Percentiles rank a stretch among this genome's conserved stretches.
Conservation (phyloP, 2,113 vertebrate species). For the Ceuthmochares aereus region DNA sequence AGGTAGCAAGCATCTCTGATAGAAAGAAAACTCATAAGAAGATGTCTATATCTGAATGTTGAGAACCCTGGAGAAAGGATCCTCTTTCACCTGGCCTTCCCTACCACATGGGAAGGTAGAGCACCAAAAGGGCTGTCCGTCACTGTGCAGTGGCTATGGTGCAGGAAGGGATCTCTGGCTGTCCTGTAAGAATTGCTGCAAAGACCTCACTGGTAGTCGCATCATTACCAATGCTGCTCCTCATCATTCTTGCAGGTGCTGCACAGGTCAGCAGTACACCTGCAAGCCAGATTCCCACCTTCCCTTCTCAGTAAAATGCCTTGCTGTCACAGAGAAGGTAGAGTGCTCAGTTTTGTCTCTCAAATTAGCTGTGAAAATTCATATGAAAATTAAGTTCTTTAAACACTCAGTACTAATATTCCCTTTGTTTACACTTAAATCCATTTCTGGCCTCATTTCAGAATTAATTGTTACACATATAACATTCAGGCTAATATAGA, state of each 20-base stretch:
- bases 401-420: not conserved
- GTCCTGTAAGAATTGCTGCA: not conserved
- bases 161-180: not conserved
- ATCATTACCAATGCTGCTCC: not conserved
- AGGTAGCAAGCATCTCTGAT: not conserved
- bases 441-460: not conserved
- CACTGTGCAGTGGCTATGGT: not conserved
- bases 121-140: not conserved
- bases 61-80: not conserved
- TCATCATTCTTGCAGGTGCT: not conserved
- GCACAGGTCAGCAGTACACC: not conserved
- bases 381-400: not conserved
- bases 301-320: not conserved
- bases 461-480: not conserved
- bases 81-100: not conserved
- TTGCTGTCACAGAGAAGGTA: not conserved
- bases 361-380: slow-evolving; percentile 7
- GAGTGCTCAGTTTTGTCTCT: not conserved
- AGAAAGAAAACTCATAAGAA: not conserved
- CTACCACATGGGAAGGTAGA: not conserved
- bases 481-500: not conserved
- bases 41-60: not conserved
- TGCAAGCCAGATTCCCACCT: not conserved
- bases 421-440: not conserved
- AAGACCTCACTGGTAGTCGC: not conserved